phyloP scores from a whole-genome alignment of 1,140 invertebrate species.

The Fopius arisanus region DNA sequence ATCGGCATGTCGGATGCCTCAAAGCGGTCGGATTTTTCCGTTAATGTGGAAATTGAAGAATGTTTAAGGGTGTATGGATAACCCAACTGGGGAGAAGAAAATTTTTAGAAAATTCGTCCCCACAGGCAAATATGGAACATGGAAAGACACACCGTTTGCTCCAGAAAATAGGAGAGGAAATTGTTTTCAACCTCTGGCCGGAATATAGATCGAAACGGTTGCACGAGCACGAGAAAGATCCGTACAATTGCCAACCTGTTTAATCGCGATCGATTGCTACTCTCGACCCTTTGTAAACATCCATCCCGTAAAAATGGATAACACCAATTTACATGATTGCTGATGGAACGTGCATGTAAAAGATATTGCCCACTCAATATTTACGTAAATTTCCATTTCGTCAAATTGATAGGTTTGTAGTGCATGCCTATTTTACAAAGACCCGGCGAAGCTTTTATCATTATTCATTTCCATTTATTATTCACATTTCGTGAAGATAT shows the following conservation, averaged over 20 bases:
- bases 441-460: too few relatives aligned
- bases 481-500: too few relatives aligned
- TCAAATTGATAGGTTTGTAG: neutral
- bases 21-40: too few relatives aligned
- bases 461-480: too few relatives aligned
- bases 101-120: too few relatives aligned
- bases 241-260: slow-evolving; percentile 11
- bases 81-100: too few relatives aligned
- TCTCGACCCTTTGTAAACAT: neutral
- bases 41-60: too few relatives aligned
- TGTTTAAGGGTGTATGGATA: too few relatives aligned
- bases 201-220: neutral
- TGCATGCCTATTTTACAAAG: neutral
- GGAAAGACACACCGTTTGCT: neutral
- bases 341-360: neutral
- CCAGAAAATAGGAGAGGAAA: neutral
- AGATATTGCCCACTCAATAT: slow-evolving; percentile 1
- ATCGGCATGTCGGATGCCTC: too few relatives aligned
- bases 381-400: neutral
- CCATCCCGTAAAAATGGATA: neutral
- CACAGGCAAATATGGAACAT: too few relatives aligned
- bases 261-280: slow-evolving; percentile 9
- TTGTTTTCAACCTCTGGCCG: neutral
- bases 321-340: slow-evolving; percentile 7
- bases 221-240: slow-evolving; percentile 1